A percentile compares a stretch with the other conserved stretches of the same genome.
These are phyloP conservation scores for Didymodactylos carnosus DNA, from an alignment of 2,888 invertebrate genomes.

Conservation along the genomic window DNA sequence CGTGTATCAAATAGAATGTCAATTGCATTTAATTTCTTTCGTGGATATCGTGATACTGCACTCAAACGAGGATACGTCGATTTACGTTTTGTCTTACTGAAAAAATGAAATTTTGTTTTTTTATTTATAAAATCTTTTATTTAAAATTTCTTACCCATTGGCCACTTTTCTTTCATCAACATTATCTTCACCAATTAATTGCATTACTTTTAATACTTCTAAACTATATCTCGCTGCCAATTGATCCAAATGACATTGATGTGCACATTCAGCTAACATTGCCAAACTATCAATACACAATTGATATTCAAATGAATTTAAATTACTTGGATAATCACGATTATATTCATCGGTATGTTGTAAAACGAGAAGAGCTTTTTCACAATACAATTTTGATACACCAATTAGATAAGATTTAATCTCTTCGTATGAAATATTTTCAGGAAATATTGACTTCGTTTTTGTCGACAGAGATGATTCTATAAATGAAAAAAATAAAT, in stretches of 20 bases:
- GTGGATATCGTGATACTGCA: neutral
- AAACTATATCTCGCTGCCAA: neutral
- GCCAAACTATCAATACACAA: neutral
- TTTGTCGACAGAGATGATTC: no score
- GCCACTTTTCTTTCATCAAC: neutral
- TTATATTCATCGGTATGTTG: neutral
- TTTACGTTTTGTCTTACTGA: neutral
- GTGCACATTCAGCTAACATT: neutral
- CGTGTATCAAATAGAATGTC: neutral
- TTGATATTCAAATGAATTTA: neutral
- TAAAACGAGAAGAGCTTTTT: neutral
- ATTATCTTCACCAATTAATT: neutral
- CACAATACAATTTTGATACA: neutral
- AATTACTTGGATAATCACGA: neutral
- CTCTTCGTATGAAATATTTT: neutral
- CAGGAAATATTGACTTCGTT: neutral
- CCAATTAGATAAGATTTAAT: neutral
- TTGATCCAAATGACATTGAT: neutral
- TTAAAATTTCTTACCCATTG: neutral
- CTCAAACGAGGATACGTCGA: neutral
- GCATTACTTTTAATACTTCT: neutral
- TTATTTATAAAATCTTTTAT: neutral
- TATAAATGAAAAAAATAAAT: no score
- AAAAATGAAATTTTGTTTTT: neutral
- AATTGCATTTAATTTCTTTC: neutral